Evolutionary conservation across 2,888 invertebrate genomes (phyloP).

Genomic region (Alsophila aescularia): DNA sequence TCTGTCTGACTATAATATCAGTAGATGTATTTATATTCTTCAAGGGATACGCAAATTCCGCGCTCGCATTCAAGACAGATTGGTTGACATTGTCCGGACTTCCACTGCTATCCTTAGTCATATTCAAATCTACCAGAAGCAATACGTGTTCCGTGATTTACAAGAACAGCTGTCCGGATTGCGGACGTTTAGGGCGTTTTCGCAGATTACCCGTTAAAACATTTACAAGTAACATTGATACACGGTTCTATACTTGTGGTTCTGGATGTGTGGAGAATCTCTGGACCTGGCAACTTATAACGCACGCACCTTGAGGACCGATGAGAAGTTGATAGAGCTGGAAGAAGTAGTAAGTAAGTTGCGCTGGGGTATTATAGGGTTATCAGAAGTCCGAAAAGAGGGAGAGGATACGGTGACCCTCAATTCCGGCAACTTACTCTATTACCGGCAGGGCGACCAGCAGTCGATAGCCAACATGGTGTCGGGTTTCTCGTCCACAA

Average conservation of each 20-base stretch:
- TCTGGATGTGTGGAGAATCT: too few species aligned
- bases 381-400: too few species aligned
- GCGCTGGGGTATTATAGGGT: too few species aligned
- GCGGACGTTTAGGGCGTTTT: conserved; percentile 8
- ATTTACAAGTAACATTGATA: conserved; percentile 49
- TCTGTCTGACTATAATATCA: conserved; percentile 26
- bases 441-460: too few species aligned
- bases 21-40: conserved; percentile 30
- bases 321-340: too few species aligned
- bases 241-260: conserved; percentile 17
- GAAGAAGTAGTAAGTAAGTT: too few species aligned
- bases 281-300: too few species aligned
- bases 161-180: conserved; percentile 16
- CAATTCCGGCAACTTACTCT: too few species aligned
- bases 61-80: conserved; percentile 25
- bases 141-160: conserved; percentile 18
- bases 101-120: conserved; percentile 23
- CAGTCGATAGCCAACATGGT: too few species aligned
- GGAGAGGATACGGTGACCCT: too few species aligned
- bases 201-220: conserved; percentile 37
- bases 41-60: conserved; percentile 34
- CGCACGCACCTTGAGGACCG: too few species aligned
- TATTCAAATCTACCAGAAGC: conserved; percentile 19
- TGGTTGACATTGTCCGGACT: conserved; percentile 25
- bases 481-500: too few species aligned